Conservation (phyloP, 2,888 invertebrate species). For the Agrochola lychnidis region DNA sequence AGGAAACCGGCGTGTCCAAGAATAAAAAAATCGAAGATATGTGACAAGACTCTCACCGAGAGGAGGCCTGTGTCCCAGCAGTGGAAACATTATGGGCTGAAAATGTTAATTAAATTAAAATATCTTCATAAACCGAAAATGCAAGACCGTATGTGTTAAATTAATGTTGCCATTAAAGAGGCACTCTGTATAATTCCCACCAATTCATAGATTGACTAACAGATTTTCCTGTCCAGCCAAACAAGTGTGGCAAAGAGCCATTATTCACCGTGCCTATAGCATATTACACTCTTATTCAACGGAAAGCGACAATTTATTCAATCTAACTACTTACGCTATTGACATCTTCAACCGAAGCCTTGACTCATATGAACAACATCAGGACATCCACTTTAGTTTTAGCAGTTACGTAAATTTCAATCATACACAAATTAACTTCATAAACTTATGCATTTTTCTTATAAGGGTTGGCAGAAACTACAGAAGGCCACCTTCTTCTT, state of each 20-base stretch:
- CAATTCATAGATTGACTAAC: neutral
- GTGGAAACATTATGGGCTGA: too few species aligned
- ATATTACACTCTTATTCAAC: neutral
- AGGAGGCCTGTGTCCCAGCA: too few species aligned
- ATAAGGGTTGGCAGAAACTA: neutral
- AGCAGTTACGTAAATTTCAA: neutral
- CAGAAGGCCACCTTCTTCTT: neutral
- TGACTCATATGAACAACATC: neutral
- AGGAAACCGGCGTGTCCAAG: too few species aligned
- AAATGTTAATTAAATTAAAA: too few species aligned
- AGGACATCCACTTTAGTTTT: neutral
- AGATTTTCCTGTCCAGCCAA: neutral
- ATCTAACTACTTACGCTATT: neutral
- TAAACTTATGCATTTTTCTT: neutral
- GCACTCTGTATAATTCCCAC: too few species aligned
- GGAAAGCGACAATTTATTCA: constrained; percentile 4
- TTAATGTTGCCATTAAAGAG: too few species aligned
- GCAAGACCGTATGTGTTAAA: too few species aligned
- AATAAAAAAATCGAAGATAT: too few species aligned
- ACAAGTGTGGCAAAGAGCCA: neutral
- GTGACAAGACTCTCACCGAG: too few species aligned
- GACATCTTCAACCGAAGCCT: neutral
- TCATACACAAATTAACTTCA: neutral
- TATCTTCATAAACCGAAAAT: too few species aligned
- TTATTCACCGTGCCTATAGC: neutral